Conservation (phyloP, 2,113 vertebrate species). For the Donacobius atricapilla region DNA sequence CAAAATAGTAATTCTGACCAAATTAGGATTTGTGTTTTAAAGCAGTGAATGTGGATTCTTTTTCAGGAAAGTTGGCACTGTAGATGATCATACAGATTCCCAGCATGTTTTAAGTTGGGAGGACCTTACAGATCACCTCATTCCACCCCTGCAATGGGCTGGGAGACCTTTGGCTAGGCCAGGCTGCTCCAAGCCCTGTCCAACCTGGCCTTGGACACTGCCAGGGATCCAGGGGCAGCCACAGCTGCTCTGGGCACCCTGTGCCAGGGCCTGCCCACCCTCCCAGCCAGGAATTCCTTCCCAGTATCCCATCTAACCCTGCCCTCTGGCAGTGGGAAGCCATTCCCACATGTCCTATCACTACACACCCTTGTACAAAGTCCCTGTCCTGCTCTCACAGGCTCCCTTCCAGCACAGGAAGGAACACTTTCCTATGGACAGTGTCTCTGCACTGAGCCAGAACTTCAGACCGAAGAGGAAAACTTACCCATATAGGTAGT, state of each 20-base stretch:
- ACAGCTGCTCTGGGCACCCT: not conserved
- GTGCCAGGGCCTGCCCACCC: not conserved
- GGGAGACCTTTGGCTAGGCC: not conserved
- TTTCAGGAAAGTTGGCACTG: not conserved
- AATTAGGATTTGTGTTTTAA: not conserved
- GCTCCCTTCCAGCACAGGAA: not conserved
- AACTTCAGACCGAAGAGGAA: not conserved
- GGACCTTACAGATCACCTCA: not conserved
- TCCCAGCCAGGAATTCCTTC: not conserved
- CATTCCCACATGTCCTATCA: not conserved
- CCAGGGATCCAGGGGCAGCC: not conserved
- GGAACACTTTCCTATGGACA: not conserved
- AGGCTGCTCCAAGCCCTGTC: rapidly evolving
- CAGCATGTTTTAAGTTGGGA: not conserved
- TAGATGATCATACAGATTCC: not conserved
- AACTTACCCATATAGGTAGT: constrained; percentile 97
- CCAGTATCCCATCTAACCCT: not conserved
- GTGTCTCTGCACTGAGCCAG: not conserved
- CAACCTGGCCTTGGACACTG: not conserved
- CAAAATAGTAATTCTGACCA: not conserved
- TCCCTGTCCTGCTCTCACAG: not conserved
- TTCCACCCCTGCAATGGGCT: not conserved
- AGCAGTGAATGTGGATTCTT: not conserved
- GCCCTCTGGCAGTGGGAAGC: not conserved
- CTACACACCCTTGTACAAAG: not conserved